These are phyloP conservation scores for Tanypteryx hageni DNA, from an alignment of 2,888 invertebrate species.

Conservation along the genomic window DNA sequence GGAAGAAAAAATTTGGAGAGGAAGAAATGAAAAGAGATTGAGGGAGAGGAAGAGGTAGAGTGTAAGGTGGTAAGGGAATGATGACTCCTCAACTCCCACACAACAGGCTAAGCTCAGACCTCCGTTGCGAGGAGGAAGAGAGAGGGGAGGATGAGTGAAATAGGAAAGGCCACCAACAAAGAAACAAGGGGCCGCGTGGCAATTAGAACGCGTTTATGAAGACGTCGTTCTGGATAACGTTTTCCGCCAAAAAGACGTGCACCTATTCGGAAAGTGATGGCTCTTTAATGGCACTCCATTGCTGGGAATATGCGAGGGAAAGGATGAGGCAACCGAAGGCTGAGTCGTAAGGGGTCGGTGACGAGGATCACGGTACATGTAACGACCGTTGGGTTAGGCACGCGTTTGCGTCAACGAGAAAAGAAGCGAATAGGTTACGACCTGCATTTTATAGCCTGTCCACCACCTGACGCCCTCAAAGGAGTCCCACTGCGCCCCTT, in stretches of 20 bases:
- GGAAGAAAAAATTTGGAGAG: too few relatives aligned
- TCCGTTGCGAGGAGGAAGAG: not conserved
- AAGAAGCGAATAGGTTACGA: too few relatives aligned
- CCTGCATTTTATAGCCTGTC: not conserved
- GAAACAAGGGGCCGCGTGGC: not conserved
- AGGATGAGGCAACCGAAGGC: not conserved
- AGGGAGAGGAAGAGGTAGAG: not conserved
- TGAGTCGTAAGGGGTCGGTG: too few relatives aligned
- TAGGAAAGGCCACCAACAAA: too few relatives aligned
- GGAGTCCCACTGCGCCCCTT: not conserved
- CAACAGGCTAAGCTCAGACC: not conserved
- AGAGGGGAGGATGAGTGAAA: too few relatives aligned
- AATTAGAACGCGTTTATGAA: constrained; percentile 11
- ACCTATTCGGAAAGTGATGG: not conserved
- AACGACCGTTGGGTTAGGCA: too few relatives aligned
- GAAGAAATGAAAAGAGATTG: not conserved
- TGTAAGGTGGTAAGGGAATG: not conserved
- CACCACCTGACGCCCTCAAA: not conserved
- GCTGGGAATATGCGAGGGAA: not conserved
- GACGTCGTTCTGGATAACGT: not conserved
- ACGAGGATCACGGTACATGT: too few relatives aligned
- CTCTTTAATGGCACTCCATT: not conserved
- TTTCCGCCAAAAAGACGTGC: not conserved
- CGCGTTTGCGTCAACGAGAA: too few relatives aligned
- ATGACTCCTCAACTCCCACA: not conserved